Evolutionary conservation across 2,797 vertebrate genomes (phyloP), one percentile per base, ranked within the genome.

Genomic region (Pelochelys cantorii): DNA sequence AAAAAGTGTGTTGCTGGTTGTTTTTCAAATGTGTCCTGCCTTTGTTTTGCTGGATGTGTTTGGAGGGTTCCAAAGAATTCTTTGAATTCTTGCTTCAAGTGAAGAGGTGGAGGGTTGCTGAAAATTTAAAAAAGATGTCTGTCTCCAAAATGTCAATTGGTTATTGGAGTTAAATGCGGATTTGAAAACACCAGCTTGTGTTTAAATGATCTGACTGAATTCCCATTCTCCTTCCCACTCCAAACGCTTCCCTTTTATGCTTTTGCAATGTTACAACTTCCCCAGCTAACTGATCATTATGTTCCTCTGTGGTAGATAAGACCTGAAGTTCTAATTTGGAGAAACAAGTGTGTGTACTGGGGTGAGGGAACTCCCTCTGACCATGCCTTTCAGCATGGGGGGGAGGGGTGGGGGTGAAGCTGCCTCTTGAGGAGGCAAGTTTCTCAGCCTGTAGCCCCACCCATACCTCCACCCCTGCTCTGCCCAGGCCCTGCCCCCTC

Each of bases 161-260:
- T 14, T 56, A 89, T 52, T 1, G 5, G 34, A 0, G 0, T 68
- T 90, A 42, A 90, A 62, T 55, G 83, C 74, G 1, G 17, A 0
- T 4, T 86, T 59, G 88, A 25, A 93, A 17, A 12, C 1, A 53
- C 91, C 60, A 53, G 90, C 42, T 42, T 57, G 56, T 11, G 0
- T 4, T 84, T 62, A 55, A 71, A 9, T 79, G 78, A 52, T 5
- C 79, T 53, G 77, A n/a, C 77, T 75, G 89, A 27, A 79, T 85
- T 90, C 93, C 81, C 92, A 83, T n/a, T n/a, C 81, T 31, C 5
- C 20, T 62, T 87, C 81, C 92, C 87, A 85, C 79, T 93, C 1
- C 0, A 59, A 90, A 92, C 82, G 86, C 11, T 2, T n/a, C 7
- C 13, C 62, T n/a, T 14, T 65, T 9, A 65, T 17, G 8, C 29